Evolutionary conservation across 2,113 vertebrate species (phyloP).

Genomic region (Macaca fascicularis): T2T-MFA8v1.1 NC_088379.1:188036501-188037000

Average conservation of each 20-base stretch:
- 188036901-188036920: neutral
- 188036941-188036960: neutral
- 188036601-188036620: neutral
- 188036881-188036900: neutral
- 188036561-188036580: no score
- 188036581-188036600: no score
- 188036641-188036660: neutral
- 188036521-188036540: neutral
- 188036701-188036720: neutral
- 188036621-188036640: neutral
- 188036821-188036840: neutral
- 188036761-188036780: neutral
- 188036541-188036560: neutral
- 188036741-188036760: neutral
- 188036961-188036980: no score
- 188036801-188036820: neutral
- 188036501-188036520: neutral
- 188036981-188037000: accelerated
- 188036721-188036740: neutral
- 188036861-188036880: neutral
- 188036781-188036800: neutral
- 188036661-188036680: neutral
- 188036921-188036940: neutral
- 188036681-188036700: neutral
- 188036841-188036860: neutral